phyloP scores from a whole-genome alignment of 2,113 vertebrate species.

The Limanda limanda region DNA sequence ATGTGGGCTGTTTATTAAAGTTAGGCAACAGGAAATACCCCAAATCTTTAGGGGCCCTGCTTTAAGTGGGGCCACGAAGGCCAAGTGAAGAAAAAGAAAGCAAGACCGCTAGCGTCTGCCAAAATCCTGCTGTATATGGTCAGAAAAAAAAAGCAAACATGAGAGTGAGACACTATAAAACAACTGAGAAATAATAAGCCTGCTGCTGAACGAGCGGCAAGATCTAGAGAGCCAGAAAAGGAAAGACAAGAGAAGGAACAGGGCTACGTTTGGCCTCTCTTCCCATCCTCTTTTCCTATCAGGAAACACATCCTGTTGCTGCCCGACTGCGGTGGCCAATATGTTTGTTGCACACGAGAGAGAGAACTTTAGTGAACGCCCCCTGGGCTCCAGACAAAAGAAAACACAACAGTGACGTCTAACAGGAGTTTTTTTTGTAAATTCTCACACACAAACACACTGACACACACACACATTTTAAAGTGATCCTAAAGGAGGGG shows the following conservation, averaged over 20 bases:
- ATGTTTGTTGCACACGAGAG: constrained; percentile 84
- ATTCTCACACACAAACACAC: constrained; percentile 54
- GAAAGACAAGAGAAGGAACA: constrained; percentile 74
- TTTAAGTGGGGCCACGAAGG: constrained; percentile 38
- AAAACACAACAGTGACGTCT: constrained; percentile 75
- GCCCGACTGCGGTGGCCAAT: constrained; percentile 82
- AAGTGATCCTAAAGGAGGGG: constrained; percentile 60
- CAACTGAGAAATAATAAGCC: constrained; percentile 16
- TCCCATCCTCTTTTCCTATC: constrained; percentile 88
- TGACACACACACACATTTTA: constrained; percentile 44
- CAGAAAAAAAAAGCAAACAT: constrained; percentile 36
- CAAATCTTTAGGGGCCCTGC: constrained; percentile 80
- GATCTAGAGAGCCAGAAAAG: constrained; percentile 75
- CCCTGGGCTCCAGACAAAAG: constrained; percentile 77
- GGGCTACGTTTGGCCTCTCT: constrained; percentile 81
- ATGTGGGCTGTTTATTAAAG: constrained; percentile 86
- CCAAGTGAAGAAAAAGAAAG: constrained; percentile 47
- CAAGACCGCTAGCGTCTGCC: constrained; percentile 9
- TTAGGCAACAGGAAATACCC: constrained; percentile 86
- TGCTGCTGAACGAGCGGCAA: constrained; percentile 37
- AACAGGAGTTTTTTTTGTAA: constrained; percentile 56
- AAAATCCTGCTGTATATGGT: constrained; percentile 53
- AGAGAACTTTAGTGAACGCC: constrained; percentile 70
- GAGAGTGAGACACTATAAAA: constrained; percentile 21
- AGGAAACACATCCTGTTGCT: constrained; percentile 98